Conservation (phyloP, 2,113 vertebrate species). For the Ploceus nigricollis region DNA sequence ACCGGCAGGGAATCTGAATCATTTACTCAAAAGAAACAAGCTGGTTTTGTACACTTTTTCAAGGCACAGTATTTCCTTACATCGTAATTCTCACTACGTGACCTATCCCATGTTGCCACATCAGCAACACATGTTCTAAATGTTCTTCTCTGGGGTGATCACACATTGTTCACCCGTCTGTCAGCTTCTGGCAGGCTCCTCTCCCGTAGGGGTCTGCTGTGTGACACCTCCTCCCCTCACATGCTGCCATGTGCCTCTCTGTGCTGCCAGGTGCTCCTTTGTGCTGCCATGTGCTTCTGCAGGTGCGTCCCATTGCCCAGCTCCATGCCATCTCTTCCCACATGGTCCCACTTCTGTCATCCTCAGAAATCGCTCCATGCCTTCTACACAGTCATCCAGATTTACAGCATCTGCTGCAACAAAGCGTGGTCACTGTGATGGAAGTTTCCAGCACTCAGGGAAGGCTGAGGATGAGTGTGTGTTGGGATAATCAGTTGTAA, state of each 20-base stretch:
- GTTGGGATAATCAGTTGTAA: background rate
- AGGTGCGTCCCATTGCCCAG: fast-evolving
- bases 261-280: background rate
- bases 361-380: background rate
- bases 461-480: fast-evolving
- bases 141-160: background rate
- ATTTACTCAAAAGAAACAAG: background rate
- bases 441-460: background rate
- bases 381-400: background rate
- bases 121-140: background rate
- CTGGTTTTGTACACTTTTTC: background rate
- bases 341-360: background rate
- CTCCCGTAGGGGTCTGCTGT: fast-evolving
- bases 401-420: background rate
- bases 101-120: background rate
- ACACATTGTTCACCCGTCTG: fast-evolving
- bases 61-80: background rate
- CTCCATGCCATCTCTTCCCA: background rate
- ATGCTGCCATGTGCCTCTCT: background rate
- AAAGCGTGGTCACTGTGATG: background rate
- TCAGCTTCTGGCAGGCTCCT: background rate
- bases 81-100: background rate
- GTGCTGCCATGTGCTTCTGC: background rate
- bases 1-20: background rate
- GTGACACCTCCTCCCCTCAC: background rate